Evolutionary conservation across 2,113 vertebrate genomes (phyloP).

Genomic region (Pachycephala philippinensis): DNA sequence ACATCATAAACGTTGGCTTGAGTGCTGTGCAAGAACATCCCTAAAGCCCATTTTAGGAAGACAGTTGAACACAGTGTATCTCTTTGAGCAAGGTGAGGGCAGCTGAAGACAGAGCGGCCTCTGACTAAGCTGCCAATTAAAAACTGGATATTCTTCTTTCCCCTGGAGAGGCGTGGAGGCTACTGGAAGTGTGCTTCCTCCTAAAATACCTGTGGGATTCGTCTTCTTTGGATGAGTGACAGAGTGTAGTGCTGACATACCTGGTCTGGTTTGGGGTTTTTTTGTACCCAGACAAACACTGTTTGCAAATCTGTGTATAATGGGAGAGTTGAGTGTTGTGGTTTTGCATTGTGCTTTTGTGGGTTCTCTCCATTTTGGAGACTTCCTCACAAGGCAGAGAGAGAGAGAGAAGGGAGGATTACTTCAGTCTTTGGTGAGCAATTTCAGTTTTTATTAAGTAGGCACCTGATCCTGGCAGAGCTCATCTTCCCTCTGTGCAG

Average conservation of each 20-base stretch:
- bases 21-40: background rate
- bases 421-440: background rate
- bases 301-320: background rate
- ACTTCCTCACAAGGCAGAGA: background rate
- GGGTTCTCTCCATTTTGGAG: background rate
- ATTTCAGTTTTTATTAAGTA: background rate
- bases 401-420: background rate
- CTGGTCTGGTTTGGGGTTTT: background rate
- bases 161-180: background rate
- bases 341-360: background rate
- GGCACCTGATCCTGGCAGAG: background rate
- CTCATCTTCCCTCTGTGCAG: background rate
- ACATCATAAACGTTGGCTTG: background rate
- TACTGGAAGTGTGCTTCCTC: background rate
- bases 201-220: background rate
- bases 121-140: slow-evolving; percentile 58
- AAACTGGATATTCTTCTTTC: slow-evolving; percentile 55
- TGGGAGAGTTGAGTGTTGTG: background rate
- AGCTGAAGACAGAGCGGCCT: background rate
- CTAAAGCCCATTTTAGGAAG: slow-evolving; percentile 13
- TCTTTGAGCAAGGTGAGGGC: slow-evolving; percentile 22
- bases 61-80: background rate
- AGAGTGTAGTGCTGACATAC: background rate
- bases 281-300: background rate
- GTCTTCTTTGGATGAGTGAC: background rate